phyloP scores from a whole-genome alignment of 2,888 invertebrate genomes.

The Cheilosia pagana region DNA sequence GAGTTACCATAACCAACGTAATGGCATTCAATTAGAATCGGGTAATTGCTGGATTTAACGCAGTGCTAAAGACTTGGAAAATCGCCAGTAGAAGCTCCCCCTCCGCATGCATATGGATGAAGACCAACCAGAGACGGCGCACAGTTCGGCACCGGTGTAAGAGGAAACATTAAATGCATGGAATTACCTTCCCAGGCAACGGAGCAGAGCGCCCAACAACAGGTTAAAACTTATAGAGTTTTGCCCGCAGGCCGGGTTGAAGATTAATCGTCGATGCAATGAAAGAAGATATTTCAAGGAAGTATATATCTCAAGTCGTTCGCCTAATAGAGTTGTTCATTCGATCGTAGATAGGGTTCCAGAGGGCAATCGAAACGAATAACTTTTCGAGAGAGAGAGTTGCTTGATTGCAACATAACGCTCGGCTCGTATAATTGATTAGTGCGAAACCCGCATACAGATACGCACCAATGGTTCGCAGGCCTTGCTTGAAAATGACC shows the following conservation, averaged over 20 bases:
- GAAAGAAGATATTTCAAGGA: slow-evolving; percentile 65
- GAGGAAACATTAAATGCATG: slow-evolving; percentile 44
- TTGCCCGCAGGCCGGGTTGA: slow-evolving; percentile 28
- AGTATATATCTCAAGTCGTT: slow-evolving; percentile 50
- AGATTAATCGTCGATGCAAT: slow-evolving; percentile 69
- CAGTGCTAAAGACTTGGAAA: slow-evolving; percentile 74
- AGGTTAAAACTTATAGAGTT: slow-evolving; percentile 46
- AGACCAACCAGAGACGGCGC: background rate
- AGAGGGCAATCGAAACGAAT: slow-evolving; percentile 69
- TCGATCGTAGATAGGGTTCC: slow-evolving; percentile 40
- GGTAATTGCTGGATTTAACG: slow-evolving; percentile 74
- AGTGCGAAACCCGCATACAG: slow-evolving; percentile 26
- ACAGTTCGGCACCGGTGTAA: background rate
- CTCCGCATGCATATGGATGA: slow-evolving; percentile 2
- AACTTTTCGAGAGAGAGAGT: slow-evolving; percentile 51
- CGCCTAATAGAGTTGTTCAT: slow-evolving; percentile 72
- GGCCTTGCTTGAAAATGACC: slow-evolving; percentile 40
- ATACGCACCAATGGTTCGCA: background rate
- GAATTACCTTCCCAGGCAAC: slow-evolving; percentile 33
- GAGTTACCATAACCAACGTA: slow-evolving; percentile 55
- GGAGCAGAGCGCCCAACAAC: slow-evolving; percentile 26
- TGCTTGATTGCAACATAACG: slow-evolving; percentile 63
- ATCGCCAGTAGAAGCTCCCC: slow-evolving; percentile 47
- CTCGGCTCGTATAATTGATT: slow-evolving; percentile 61
- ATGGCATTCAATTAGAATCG: slow-evolving; percentile 75